phyloP scores from a whole-genome alignment of 2,888 invertebrate species.

The Stomorhina lunata region DNA sequence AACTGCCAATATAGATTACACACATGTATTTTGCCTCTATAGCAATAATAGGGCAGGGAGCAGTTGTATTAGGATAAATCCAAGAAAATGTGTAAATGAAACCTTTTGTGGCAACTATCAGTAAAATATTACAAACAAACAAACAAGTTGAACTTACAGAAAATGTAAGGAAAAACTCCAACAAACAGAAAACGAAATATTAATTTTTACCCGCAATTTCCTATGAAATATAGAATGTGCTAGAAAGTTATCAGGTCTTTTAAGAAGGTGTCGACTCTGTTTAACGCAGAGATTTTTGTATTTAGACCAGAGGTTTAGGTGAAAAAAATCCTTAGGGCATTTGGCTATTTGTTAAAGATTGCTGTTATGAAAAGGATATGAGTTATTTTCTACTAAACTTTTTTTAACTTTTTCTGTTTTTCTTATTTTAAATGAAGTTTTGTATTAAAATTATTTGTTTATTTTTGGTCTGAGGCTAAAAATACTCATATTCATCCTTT shows the following conservation, averaged over 20 bases:
- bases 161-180: neutral
- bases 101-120: slow-evolving; percentile 45
- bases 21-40: slow-evolving; percentile 21
- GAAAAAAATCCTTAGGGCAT: neutral
- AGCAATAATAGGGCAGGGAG: slow-evolving; percentile 18
- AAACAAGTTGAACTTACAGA: neutral
- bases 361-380: slow-evolving; percentile 15
- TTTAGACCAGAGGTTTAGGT: neutral
- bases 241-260: neutral
- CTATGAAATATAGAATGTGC: neutral
- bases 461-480: neutral
- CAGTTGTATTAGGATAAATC: no score
- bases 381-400: slow-evolving; percentile 24
- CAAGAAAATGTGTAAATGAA: slow-evolving; percentile 3
- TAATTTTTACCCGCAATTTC: slow-evolving; percentile 11
- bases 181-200: neutral
- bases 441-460: neutral
- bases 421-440: neutral
- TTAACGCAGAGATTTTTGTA: neutral
- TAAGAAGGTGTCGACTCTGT: neutral
- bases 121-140: slow-evolving; percentile 19
- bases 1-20: slow-evolving; percentile 36
- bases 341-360: slow-evolving; percentile 27
- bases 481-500: neutral
- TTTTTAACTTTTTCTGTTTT: neutral